phyloP scores from a whole-genome alignment of 2,888 invertebrate genomes.

The Drosophila prostipennis region DNA sequence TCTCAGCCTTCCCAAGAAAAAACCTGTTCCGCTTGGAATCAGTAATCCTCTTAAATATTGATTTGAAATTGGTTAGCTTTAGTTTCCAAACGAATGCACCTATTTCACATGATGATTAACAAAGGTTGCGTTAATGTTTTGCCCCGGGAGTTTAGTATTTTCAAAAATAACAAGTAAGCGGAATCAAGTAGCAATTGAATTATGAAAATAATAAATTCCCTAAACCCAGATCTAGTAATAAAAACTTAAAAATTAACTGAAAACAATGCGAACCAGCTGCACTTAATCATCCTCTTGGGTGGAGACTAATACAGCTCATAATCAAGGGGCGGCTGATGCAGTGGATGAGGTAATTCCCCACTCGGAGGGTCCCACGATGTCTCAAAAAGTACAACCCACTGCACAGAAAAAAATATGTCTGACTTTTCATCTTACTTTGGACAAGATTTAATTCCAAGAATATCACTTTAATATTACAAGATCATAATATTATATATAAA shows the following conservation, averaged over 20 bases:
- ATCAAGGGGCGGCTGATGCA: conserved; percentile 8
- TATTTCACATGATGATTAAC: background rate
- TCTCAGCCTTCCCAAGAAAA: background rate
- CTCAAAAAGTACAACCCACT: conserved; percentile 13
- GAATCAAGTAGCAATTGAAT: background rate
- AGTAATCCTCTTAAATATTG: conserved; percentile 15
- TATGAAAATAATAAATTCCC: too few species aligned
- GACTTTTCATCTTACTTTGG: background rate
- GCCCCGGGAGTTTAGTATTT: background rate
- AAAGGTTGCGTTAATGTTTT: background rate
- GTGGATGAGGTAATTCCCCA: conserved; percentile 27
- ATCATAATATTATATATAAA: background rate
- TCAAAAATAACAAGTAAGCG: background rate
- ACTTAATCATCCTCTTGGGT: conserved; percentile 13
- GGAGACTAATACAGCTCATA: conserved; percentile 2
- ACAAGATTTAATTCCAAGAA: background rate
- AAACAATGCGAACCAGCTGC: conserved; percentile 17
- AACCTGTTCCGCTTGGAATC: conserved; percentile 5
- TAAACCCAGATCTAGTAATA: background rate
- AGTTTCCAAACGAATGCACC: background rate
- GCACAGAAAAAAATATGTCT: background rate
- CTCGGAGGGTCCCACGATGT: conserved; percentile 21
- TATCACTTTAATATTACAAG: too few species aligned
- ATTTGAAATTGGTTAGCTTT: background rate
- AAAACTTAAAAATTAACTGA: background rate